Evolutionary conservation across 2,797 vertebrate genomes (phyloP).

Genomic region (Pristis pectinata): DNA sequence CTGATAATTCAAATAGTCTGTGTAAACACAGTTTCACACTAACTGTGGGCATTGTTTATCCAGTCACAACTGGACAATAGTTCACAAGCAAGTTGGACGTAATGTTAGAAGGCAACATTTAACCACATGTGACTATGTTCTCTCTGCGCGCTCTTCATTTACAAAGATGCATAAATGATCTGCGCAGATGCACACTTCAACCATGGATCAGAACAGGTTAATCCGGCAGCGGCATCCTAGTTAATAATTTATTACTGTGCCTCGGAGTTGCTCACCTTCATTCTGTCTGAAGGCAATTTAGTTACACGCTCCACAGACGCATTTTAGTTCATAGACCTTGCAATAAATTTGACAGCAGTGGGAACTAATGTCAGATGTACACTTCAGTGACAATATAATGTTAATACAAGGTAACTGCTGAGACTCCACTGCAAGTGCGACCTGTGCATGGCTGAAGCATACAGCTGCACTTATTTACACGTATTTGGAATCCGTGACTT

Average conservation of each 20-base stretch:
- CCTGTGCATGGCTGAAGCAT: background rate
- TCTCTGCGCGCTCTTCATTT: background rate
- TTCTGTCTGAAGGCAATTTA: background rate
- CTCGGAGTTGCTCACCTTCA: background rate
- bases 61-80: background rate
- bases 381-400: background rate
- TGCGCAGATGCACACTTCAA: background rate
- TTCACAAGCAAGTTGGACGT: background rate
- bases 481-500: background rate
- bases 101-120: background rate
- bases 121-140: background rate
- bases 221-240: background rate
- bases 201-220: background rate
- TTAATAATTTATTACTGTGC: background rate
- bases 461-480: background rate
- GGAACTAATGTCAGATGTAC: background rate
- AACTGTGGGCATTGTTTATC: background rate
- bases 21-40: background rate
- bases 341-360: background rate
- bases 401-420: background rate
- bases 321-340: background rate
- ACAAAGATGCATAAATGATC: background rate
- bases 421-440: background rate
- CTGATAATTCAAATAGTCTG: background rate
- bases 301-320: background rate